Conservation (phyloP, 1,140 invertebrate species). For the Hypothenemus hampei region DNA sequence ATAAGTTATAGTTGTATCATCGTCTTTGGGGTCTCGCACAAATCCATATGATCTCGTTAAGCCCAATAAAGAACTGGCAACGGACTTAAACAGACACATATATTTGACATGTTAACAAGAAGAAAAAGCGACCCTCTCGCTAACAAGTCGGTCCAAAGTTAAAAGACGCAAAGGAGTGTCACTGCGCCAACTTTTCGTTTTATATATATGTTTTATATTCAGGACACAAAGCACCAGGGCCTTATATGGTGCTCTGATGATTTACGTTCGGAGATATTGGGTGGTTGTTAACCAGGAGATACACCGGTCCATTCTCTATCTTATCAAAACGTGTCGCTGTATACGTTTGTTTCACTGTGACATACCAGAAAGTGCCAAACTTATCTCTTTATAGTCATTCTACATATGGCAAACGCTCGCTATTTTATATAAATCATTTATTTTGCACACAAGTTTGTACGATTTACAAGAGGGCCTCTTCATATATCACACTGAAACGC, state of each 20-base stretch:
- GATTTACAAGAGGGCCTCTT: too few relatives aligned
- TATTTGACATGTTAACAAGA: conserved; percentile 18
- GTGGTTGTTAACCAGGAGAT: conserved; percentile 21
- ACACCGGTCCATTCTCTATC: conserved; percentile 13
- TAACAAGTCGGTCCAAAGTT: conserved; percentile 22
- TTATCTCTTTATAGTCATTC: conserved; percentile 25
- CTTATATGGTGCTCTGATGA: conserved; percentile 24
- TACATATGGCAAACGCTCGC: conserved; percentile 9
- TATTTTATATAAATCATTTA: neutral
- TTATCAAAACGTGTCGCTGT: conserved; percentile 22
- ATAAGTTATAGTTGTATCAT: conserved; percentile 4
- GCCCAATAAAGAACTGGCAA: conserved; percentile 16
- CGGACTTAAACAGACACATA: conserved; percentile 21
- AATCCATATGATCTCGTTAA: conserved; percentile 13
- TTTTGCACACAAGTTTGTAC: too few relatives aligned
- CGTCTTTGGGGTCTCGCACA: neutral
- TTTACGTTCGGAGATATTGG: conserved; percentile 24
- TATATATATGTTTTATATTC: conserved; percentile 24
- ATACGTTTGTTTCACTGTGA: too few relatives aligned
- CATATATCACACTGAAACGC: too few relatives aligned
- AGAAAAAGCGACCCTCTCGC: conserved; percentile 5
- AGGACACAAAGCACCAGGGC: conserved; percentile 19
- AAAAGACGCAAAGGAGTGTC: conserved; percentile 21
- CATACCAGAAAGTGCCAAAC: conserved; percentile 17
- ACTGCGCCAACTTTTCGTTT: conserved; percentile 22